phyloP scores from a whole-genome alignment of 1,140 invertebrate genomes.

The Melanaphis sacchari region DNA sequence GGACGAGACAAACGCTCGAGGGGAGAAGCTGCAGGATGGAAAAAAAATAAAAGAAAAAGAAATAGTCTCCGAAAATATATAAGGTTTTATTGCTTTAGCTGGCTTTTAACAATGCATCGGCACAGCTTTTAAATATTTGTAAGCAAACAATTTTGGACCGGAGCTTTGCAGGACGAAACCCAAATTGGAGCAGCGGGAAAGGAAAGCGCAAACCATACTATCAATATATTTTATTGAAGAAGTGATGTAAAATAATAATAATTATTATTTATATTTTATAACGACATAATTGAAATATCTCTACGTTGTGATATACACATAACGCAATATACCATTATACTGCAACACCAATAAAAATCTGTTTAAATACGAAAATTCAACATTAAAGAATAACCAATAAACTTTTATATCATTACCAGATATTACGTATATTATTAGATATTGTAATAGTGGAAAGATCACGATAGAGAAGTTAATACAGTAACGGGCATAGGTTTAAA shows the following conservation, averaged over 20 bases:
- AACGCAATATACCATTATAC: background rate
- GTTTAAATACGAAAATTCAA: background rate
- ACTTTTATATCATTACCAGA: background rate
- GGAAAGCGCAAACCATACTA: background rate
- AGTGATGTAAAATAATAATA: background rate
- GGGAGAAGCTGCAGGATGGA: background rate
- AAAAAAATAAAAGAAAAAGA: slow-evolving; percentile 8
- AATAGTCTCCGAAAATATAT: slow-evolving; percentile 6
- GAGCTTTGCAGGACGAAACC: background rate
- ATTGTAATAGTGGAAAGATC: background rate
- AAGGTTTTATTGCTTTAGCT: slow-evolving; percentile 34
- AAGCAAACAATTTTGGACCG: slow-evolving; percentile 23
- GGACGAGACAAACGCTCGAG: background rate
- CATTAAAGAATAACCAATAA: background rate
- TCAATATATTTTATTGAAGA: slow-evolving; percentile 17
- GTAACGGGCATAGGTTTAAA: background rate
- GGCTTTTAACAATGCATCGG: slow-evolving; percentile 38
- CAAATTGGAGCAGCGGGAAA: background rate
- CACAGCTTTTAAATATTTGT: slow-evolving; percentile 9
- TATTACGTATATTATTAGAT: background rate
- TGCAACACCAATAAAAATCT: background rate
- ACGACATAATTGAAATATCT: background rate
- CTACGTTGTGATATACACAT: background rate
- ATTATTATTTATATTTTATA: background rate
- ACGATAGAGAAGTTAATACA: background rate